Percentiles rank a stretch among this genome's conserved stretches.
These are phyloP conservation scores for Orchestia grillus DNA, from an alignment of 1,140 invertebrate species.

Conservation along the genomic window DNA sequence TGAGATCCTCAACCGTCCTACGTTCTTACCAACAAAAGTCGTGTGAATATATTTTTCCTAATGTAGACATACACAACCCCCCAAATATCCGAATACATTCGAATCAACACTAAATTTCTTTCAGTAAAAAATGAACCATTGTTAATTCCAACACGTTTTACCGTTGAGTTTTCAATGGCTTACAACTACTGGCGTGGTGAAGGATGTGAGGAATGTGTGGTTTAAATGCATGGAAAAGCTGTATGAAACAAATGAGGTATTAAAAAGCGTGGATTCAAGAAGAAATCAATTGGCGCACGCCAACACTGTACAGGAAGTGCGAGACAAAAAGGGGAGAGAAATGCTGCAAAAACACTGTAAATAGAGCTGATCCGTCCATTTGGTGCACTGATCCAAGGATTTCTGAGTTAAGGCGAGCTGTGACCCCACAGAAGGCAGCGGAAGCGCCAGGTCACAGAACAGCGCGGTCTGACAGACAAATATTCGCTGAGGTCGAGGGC, in stretches of 20 bases:
- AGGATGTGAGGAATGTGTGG: too few relatives aligned
- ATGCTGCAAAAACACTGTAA: background rate
- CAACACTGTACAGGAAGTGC: background rate
- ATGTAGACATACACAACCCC: too few relatives aligned
- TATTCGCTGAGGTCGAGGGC: background rate
- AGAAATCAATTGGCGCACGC: background rate
- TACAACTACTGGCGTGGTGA: too few relatives aligned
- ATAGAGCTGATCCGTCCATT: background rate
- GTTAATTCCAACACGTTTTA: too few relatives aligned
- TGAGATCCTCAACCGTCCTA: too few relatives aligned
- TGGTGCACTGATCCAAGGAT: slow-evolving; percentile 18
- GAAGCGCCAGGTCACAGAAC: background rate
- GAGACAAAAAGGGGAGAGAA: background rate
- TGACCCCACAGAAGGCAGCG: background rate
- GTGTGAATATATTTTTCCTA: too few relatives aligned
- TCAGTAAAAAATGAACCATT: background rate
- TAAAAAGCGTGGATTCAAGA: background rate
- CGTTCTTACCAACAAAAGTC: background rate
- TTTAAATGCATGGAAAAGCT: too few relatives aligned
- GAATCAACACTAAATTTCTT: too few relatives aligned
- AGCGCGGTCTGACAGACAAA: background rate
- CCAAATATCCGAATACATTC: background rate
- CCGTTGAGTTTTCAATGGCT: too few relatives aligned
- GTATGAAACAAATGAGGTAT: background rate
- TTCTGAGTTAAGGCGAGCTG: background rate